Evolutionary conservation across 2,113 vertebrate genomes (phyloP), one percentile per base, ranked within the genome.

Genomic region (Actenoides lindsayi): DNA sequence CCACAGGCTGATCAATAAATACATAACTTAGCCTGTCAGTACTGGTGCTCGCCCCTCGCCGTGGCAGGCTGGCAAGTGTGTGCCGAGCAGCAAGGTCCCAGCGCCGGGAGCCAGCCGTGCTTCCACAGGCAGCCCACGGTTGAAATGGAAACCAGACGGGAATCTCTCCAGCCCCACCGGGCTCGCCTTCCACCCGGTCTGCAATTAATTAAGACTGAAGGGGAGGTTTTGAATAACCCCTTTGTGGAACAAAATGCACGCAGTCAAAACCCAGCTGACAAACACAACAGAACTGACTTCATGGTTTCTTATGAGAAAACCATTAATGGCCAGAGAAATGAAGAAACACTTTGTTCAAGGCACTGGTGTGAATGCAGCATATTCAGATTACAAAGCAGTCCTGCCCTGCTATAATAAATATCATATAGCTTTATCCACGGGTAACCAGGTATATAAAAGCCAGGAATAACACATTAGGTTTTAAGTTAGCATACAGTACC

Each of bases 331-430:
- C 33, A 1, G 51, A 94, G 93, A 93, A 80, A 97, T 98, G 97
- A 98, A 98, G 97, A 96, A 97, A 97, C 41, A 41, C 97, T 97
- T 97, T 98, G 98, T 98, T 95, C 91, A 23, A 83, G 75, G 13
- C 81, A 23, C 89, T 82, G 64, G 37, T 41, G 89, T 77, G 97
- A 96, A 95, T 80, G 53, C 94, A 85, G 77, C 89, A 75, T 96
- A 96, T 94, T 97, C 97, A n/a, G 83, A 90, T 97, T 97, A 97
- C 97, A 97, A 96, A 97, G 96, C 33, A 30, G 53, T 8, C 16
- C 71, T 94, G 78, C 87, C 94, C 60, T 9, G 69, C 88, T 90
- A 56, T 71, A 86, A 60, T 95, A 95, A 96, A 96, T 96, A 87
- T 53, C 71, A 60, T 80, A 48, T 37, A 30, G 30, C 68, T 64